Evolutionary conservation across 2,797 vertebrate species (phyloP).

Genomic region (Enteromius afrohamiltoni): DNA sequence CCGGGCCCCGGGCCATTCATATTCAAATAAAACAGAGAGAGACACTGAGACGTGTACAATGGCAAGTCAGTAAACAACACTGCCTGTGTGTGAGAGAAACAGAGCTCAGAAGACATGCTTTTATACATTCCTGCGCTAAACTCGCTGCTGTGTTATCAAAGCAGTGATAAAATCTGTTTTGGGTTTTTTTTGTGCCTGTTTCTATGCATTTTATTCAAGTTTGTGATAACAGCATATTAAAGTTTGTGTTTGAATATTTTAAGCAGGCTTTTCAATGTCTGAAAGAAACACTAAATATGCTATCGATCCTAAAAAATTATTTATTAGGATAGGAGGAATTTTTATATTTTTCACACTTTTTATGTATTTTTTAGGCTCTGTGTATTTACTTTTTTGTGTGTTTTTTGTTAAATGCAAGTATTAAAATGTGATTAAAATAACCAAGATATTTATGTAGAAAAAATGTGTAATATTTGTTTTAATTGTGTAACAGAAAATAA

Average conservation of each 20-base stretch:
- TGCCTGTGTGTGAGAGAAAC: conserved; percentile 73
- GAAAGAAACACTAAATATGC: not conserved
- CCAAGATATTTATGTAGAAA: not conserved
- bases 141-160: not conserved
- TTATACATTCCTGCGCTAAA: not conserved
- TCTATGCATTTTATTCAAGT: not conserved
- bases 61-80: conserved; percentile 78
- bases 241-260: not conserved
- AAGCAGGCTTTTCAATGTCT: no score
- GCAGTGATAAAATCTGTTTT: not conserved
- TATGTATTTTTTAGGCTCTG: not conserved
- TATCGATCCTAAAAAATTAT: not conserved
- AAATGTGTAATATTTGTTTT: not conserved
- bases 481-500: not conserved
- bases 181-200: not conserved
- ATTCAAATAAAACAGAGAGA: conserved; percentile 77
- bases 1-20: conserved; percentile 76
- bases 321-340: no score
- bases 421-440: not conserved
- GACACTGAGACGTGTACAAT: conserved; percentile 69
- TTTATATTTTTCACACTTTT: not conserved
- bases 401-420: not conserved
- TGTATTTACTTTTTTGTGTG: not conserved
- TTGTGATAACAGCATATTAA: not conserved
- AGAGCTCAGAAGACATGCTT: not conserved